Percentiles rank a stretch among this genome's conserved stretches.
These are phyloP conservation scores for Melipona bicolor DNA, from an alignment of 2,888 invertebrate species.

Conservation along the genomic window DNA sequence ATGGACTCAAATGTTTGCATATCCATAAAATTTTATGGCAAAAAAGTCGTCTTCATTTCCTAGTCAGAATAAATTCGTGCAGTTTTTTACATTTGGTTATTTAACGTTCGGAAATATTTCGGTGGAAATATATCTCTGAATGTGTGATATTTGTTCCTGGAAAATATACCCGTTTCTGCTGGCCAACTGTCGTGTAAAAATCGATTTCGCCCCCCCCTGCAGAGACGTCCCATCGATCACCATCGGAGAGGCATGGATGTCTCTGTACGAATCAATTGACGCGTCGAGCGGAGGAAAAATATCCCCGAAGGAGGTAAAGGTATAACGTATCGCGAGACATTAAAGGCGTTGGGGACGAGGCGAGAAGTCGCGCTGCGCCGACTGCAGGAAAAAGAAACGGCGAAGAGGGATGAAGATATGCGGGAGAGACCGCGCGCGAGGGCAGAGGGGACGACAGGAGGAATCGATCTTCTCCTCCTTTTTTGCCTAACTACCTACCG, in stretches of 20 bases:
- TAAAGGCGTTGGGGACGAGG: slow-evolving; percentile 18
- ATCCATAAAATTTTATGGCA: too few species aligned
- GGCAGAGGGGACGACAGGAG: neutral
- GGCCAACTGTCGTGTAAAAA: neutral
- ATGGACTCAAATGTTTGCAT: too few species aligned
- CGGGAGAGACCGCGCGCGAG: slow-evolving; percentile 1
- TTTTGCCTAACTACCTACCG: slow-evolving; percentile 25
- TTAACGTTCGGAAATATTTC: neutral
- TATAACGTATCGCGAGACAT: slow-evolving; percentile 30
- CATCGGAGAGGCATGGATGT: neutral
- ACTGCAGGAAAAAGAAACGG: slow-evolving; percentile 1
- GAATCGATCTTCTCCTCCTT: slow-evolving; percentile 46
- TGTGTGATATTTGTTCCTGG: neutral
- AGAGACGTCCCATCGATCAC: neutral
- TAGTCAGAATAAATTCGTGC: too few species aligned
- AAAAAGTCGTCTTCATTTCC: too few species aligned
- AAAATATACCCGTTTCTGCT: neutral
- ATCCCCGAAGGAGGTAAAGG: slow-evolving; percentile 9
- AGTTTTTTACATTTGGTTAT: too few species aligned
- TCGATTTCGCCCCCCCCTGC: neutral
- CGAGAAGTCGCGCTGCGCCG: slow-evolving; percentile 16
- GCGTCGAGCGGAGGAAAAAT: neutral
- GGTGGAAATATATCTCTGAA: slow-evolving; percentile 11
- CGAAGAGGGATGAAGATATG: slow-evolving; percentile 29
- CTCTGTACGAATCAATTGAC: slow-evolving; percentile 17